Evolutionary conservation across 2,888 invertebrate genomes (phyloP), one percentile per base, ranked within the genome.

Genomic region (Apotomis turbidana): DNA sequence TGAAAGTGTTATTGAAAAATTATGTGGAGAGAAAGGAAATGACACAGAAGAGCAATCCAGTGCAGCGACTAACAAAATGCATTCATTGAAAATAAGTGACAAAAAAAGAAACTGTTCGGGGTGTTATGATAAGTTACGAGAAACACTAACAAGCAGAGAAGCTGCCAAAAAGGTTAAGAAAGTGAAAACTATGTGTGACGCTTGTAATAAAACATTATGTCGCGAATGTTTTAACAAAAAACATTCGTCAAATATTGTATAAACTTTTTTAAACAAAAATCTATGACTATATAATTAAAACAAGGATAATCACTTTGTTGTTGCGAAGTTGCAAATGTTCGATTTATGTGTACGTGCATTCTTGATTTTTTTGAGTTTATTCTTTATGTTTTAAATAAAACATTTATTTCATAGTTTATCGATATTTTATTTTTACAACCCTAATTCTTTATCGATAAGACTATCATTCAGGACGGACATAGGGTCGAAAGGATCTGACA

Each of bases 231-330:
- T 36, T 57, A 57, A 10, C 12, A 36, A 10, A 10, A 36, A 57
- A 12, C 55, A 57, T 57, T 57, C 6, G 13, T 54, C 54, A 54
- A 54, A 54, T 15, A 15, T 15, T 54, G 13, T 54, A 15, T 54
- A 54, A 54, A 6, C 15, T 54, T 54, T 54, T 54, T 54, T 52
- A n/a, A 52, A n/a, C 12, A n/a, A 52, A 52, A 52, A 52, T 52
- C 52, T 52, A 52, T n/a, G 52, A 52, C 52, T 52, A 52, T 52
- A 52, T 52, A 52, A 52, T 52, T n/a, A 52, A 52, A 52, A 52
- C 4, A 13, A 52, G 52, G 52, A 52, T 52, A 52, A 13, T 52
- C 52, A 52, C 52, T 52, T 52, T 52, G 13, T 52, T 52, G 52
- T 52, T 52, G 52, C 52, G 13, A 52, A 52, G 52, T 52, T 52